phyloP scores from a whole-genome alignment of 2,113 vertebrate genomes.

The Suncus etruscus region DNA sequence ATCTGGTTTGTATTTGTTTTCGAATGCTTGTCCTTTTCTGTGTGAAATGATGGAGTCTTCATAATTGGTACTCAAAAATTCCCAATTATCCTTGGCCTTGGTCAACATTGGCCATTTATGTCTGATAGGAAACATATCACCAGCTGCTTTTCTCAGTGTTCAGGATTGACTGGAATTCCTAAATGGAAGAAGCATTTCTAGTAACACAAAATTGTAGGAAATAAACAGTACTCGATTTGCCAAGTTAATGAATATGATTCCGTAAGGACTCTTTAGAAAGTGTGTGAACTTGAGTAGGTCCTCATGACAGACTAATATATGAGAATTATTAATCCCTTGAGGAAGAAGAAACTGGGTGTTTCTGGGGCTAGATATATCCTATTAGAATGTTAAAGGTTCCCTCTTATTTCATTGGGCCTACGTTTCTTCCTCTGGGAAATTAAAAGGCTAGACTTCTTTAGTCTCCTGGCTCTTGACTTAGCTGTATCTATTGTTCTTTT shows the following conservation, averaged over 20 bases:
- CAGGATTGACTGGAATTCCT: neutral
- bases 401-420: neutral
- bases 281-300: neutral
- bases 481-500: conserved; percentile 61
- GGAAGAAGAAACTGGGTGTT: neutral
- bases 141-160: conserved; percentile 43
- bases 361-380: no score
- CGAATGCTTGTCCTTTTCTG: conserved; percentile 47
- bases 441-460: neutral
- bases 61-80: neutral
- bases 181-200: conserved; percentile 30
- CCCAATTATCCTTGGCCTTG: no score
- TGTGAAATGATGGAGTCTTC: neutral
- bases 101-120: neutral
- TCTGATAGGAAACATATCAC: neutral
- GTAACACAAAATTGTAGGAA: neutral
- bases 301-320: neutral
- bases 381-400: neutral
- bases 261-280: neutral
- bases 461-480: neutral
- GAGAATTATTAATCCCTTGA: neutral
- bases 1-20: conserved; percentile 57
- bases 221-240: neutral
- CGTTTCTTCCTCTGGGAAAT: conserved; percentile 25
- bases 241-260: neutral